Evolutionary conservation across 2,797 vertebrate species (phyloP).

Genomic region (Microctenopoma lineatum): DNA sequence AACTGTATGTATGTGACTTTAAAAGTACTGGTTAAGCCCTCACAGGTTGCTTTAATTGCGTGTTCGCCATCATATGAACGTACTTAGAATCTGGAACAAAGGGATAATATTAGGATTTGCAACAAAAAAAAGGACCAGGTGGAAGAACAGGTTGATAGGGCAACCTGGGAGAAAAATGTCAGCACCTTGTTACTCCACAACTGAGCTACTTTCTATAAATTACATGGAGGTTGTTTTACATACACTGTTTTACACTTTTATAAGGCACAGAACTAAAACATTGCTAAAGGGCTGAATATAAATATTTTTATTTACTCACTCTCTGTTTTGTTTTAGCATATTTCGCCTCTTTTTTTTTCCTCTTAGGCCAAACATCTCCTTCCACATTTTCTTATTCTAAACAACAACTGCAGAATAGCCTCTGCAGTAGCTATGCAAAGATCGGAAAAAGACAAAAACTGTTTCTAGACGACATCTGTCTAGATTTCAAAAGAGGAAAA

Average conservation of each 20-base stretch:
- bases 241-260: neutral
- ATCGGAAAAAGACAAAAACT: neutral
- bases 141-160: constrained; percentile 11
- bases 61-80: neutral
- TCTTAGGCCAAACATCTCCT: neutral
- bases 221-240: neutral
- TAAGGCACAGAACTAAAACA: neutral
- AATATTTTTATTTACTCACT: neutral
- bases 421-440: neutral
- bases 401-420: neutral
- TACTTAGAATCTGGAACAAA: neutral
- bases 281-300: neutral
- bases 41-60: neutral
- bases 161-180: constrained; percentile 1
- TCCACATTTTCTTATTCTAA: constrained; percentile 7
- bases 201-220: neutral
- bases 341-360: neutral
- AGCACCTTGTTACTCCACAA: neutral
- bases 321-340: neutral
- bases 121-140: constrained; percentile 1
- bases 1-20: too few relatives aligned
- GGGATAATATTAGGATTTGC: neutral
- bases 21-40: too few relatives aligned
- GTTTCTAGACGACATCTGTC: neutral
- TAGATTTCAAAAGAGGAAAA: neutral